phyloP scores from a whole-genome alignment of 1,140 invertebrate genomes.

The Kradibia gibbosae region DNA sequence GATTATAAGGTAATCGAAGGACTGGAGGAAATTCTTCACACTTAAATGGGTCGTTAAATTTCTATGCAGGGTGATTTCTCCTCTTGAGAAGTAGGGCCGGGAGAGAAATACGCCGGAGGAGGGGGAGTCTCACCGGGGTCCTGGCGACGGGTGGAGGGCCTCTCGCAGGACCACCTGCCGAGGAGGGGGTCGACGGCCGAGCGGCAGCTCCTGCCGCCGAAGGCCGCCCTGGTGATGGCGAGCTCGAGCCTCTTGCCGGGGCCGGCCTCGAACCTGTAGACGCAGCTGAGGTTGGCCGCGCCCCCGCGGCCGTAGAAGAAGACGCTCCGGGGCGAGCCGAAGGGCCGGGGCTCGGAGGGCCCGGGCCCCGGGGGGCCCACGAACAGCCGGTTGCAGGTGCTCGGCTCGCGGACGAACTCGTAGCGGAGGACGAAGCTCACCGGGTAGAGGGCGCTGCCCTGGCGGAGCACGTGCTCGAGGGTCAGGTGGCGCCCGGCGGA shows the following conservation, averaged over 20 bases:
- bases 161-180: constrained; percentile 79
- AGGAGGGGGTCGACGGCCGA: constrained; percentile 78
- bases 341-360: constrained; percentile 56
- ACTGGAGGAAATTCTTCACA: too few species aligned
- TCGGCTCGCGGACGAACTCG: constrained; percentile 80
- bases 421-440: constrained; percentile 84
- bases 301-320: constrained; percentile 88
- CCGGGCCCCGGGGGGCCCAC: constrained; percentile 61
- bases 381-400: constrained; percentile 77
- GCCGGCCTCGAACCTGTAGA: constrained; percentile 81
- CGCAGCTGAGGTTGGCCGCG: constrained; percentile 81
- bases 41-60: too few species aligned
- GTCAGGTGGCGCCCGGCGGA: constrained; percentile 81
- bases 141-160: constrained; percentile 13
- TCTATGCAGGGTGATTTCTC: too few species aligned
- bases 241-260: constrained; percentile 79
- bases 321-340: constrained; percentile 84
- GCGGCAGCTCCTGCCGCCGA: constrained; percentile 79
- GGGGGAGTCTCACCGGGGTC: constrained; percentile 24
- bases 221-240: constrained; percentile 77
- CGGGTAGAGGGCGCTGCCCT: constrained; percentile 84
- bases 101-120: too few species aligned
- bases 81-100: too few species aligned
- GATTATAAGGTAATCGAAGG: too few species aligned
- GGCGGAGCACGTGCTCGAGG: constrained; percentile 81